Base-by-base conservation (phyloP, 2,888 invertebrate genomes). In the Conops quadrifasciatus region DNA sequence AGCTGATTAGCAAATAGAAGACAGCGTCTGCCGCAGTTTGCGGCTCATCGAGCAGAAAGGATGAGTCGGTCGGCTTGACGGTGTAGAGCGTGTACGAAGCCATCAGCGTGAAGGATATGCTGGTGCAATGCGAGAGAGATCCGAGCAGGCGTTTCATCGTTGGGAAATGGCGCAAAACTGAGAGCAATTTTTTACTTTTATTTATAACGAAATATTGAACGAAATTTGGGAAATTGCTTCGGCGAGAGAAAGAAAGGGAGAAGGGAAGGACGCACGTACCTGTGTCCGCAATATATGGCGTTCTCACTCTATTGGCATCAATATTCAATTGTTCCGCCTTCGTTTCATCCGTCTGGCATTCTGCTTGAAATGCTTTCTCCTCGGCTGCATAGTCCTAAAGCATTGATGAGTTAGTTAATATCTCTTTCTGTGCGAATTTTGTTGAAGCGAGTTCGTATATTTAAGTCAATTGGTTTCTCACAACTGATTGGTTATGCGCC, bases 81-180 rank as follows among this genome's bases (percentile, higher is more conserved):
- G 80, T 80, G 73, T 82, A 84, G 62, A 88, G 80, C 28, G 86
- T 84, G 63, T 89, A 88, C 1, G 89, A 88, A 19, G 90, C 87
- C 73, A 92, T 87, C 88, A 92, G 89, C 5, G 91, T 91, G 78
- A 92, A 87, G 0, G 92, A 91, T 43, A 90, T 90, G 70, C 91
- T 90, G 73, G 89, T 89, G 83, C 94, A 94, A 77, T 92, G 89
- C 15, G 94, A 92, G 58, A 96, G 87, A 0, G 94, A 91, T 75
- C 91, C 91, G 82, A 95, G 90, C 79, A 96, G 88, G 75, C 93
- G 90, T 83, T 93, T 91, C 92, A 96, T 94, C 21, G 94, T 94
- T 0, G 91, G 89, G 72, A 91, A 90, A 79, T 94, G 91, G 80
- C 93, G 92, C 49, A 93, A 80, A 16, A 93, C 93, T 91, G 21